Evolutionary conservation across 2,888 invertebrate genomes (phyloP), one percentile per base, ranked within the genome.

Genomic region (Bugula neritina): DNA sequence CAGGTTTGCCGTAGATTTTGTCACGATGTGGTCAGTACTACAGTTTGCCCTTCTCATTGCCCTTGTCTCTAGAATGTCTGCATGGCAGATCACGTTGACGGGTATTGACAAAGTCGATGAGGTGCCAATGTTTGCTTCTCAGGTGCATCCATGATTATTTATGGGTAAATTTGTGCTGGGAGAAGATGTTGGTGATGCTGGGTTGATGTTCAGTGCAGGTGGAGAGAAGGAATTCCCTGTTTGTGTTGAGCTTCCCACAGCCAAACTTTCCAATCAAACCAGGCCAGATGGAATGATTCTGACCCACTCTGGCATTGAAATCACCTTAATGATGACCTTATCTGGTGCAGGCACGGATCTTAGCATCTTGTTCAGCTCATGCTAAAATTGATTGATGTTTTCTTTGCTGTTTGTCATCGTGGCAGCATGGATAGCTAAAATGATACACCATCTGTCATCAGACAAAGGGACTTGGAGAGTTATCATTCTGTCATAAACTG

Each of bases 241-340:
- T 72, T n/a, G 63, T 29, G 69, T 72, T 72, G 17, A 63, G 34
- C 57, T 69, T 72, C 29, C 72, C 35, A 34, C 55, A 63, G 31
- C 63, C 31, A 63, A 25, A 34, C 63, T 63, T 63, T 10, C 54
- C 72, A n/a, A 73, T 27, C 52, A 73, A 71, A 25, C 63, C 69
- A 3, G 70, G 43, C 72, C 73, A 74, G 35, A 69, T 23, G 3
- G 34, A 2, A 43, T 35, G 54, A 43, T 74, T 52, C 31, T 25
- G 55, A 2, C 73, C 72, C 3, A 74, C 73, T 35, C 71, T 54
- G 35, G 72, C 71, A 43, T 72, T 73, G 54, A 74, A 73, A 43
- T 72, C 72, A 27, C 70, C n/a, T 58, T 52, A n/a, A 72, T 1
- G n/a, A 72, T 55, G 69, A 71, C 54, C 31, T 73, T 74, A 43